Evolutionary conservation across 2,888 invertebrate genomes (phyloP).

Genomic region (Drosophila macrospina): DNA sequence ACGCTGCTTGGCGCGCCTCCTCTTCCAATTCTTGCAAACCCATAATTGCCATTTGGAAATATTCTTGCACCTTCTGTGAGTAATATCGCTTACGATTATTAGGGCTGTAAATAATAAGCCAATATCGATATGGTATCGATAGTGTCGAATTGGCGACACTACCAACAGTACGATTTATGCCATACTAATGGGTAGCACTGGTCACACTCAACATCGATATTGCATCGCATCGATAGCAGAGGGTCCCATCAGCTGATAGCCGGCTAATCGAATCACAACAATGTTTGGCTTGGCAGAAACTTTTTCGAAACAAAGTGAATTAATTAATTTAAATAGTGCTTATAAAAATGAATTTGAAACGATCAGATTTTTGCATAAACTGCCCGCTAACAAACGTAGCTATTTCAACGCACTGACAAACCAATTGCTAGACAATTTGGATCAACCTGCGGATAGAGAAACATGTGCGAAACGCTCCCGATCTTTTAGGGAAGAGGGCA

Average conservation of each 20-base stretch:
- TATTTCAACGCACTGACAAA: conserved; percentile 21
- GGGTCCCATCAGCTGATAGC: conserved; percentile 10
- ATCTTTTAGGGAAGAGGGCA: conserved; percentile 72
- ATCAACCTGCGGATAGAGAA: conserved; percentile 20
- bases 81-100: not conserved
- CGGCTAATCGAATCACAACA: not conserved
- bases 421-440: conserved; percentile 49
- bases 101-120: not conserved
- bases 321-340: conserved; percentile 22
- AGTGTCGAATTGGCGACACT: not conserved
- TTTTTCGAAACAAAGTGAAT: conserved; percentile 29
- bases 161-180: too few relatives aligned
- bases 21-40: conserved; percentile 90
- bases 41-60: conserved; percentile 63
- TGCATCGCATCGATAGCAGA: too few relatives aligned
- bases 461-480: conserved; percentile 49
- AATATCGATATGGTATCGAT: conserved; percentile 6
- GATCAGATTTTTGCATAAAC: conserved; percentile 46
- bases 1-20: conserved; percentile 91
- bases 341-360: conserved; percentile 68
- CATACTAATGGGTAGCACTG: too few relatives aligned
- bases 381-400: conserved; percentile 8
- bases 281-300: conserved; percentile 31
- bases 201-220: too few relatives aligned
- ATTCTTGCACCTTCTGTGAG: not conserved